These are phyloP conservation scores for Callocephalon fimbriatum DNA, from an alignment of 2,113 vertebrate species.

Conservation along the genomic window DNA sequence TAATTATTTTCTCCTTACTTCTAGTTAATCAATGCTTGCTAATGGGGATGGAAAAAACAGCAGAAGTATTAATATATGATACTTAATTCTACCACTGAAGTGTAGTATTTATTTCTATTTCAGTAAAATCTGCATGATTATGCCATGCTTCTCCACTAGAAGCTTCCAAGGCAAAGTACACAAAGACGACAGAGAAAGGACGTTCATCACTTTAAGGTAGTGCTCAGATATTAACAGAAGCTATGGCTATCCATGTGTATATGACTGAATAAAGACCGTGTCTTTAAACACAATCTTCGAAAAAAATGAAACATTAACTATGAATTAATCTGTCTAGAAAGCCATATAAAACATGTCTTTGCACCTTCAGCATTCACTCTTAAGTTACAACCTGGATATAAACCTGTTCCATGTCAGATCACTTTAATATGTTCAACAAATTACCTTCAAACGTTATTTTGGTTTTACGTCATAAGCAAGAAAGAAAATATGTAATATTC, in stretches of 20 bases:
- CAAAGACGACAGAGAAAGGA: not conserved
- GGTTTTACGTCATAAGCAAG: not conserved
- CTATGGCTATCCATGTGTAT: not conserved
- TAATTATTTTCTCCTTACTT: not conserved
- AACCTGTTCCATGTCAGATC: not conserved
- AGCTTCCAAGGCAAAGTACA: not conserved
- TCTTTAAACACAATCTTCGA: not conserved
- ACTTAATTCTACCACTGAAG: not conserved
- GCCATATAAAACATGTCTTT: not conserved
- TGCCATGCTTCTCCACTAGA: not conserved
- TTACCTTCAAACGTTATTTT: not conserved
- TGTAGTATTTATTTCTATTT: not conserved
- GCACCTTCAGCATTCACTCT: not conserved
- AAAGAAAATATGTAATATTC: not conserved
- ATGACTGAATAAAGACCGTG: rapidly evolving
- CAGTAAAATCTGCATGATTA: not conserved
- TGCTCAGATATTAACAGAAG: not conserved
- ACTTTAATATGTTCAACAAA: not conserved
- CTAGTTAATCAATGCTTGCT: not conserved
- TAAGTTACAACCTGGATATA: not conserved
- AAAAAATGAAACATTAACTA: not conserved
- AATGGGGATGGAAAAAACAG: not conserved
- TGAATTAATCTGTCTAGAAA: not conserved
- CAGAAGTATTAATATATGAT: not conserved
- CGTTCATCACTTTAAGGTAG: not conserved